Evolutionary conservation across 2,797 vertebrate species (phyloP).

Genomic region (Lepilemur septentrionalis): DNA sequence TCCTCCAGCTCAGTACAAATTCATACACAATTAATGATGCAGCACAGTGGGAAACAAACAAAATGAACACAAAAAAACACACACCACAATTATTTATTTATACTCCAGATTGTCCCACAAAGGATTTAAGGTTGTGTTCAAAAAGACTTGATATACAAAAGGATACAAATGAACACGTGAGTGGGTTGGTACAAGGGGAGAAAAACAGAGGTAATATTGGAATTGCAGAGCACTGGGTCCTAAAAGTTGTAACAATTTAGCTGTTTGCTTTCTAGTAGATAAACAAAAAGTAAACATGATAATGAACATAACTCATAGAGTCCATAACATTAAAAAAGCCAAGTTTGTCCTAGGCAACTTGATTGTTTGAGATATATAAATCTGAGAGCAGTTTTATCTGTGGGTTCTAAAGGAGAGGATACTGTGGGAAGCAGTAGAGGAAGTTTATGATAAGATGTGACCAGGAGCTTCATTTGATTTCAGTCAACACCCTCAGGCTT

Average conservation of each 20-base stretch:
- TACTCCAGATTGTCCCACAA: background rate
- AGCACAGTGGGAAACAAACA: constrained; percentile 40
- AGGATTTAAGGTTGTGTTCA: constrained; percentile 33
- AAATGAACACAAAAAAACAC: constrained; percentile 24
- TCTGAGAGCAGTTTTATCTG: background rate
- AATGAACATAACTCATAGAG: background rate
- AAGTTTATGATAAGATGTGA: background rate
- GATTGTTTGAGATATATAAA: background rate
- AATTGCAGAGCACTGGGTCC: background rate
- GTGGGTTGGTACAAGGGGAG: background rate
- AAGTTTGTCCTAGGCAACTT: background rate
- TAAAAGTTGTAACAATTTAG: background rate
- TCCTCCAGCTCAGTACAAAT: constrained; percentile 4
- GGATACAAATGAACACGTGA: constrained; percentile 42
- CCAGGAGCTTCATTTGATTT: background rate
- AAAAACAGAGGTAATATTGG: background rate
- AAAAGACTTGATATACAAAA: background rate
- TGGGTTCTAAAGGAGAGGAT: background rate
- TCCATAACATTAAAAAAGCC: background rate
- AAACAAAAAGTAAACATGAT: constrained; percentile 27
- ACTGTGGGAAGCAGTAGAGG: background rate
- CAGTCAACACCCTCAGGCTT: background rate
- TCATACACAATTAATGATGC: constrained; percentile 62
- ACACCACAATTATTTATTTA: constrained; percentile 51
- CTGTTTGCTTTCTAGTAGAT: background rate